Evolutionary conservation across 2,888 invertebrate species (phyloP), one percentile per base, ranked within the genome.

Genomic region (Endotricha flammealis): DNA sequence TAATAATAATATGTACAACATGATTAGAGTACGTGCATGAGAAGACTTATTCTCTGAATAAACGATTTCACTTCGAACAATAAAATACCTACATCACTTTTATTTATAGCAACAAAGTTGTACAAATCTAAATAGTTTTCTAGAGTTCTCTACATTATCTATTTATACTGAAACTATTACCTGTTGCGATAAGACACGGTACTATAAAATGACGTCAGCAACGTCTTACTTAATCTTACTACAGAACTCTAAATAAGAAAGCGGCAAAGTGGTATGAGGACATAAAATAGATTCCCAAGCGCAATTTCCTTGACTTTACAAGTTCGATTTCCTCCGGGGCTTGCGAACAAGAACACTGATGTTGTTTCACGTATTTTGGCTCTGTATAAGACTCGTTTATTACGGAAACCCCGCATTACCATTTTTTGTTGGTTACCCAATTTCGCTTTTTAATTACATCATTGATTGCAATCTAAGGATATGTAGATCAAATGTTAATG

Each of bases 271-370:
- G 43, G 12, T 32, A 24, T 32, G 7, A 10, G 12, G 23, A 12
- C 23, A 13, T 32, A 31, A 31, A 31, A 22, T 31, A 13, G 24
- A 32, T 23, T 24, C 12, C 24, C 32, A n/a, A 9, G 6, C 20
- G 13, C 23, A 32, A 31, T 31, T 31, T 23, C 23, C 31, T 20
- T 20, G 20, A 20, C 13, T 20, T 32, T 13, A n/a, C 38, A 42
- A 46, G 23, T 46, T 44, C 37, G 20, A 44, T 53, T 50, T 53
- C 46, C 48, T 41, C 12, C 17, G 38, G 50, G 44, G 53, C 20
- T 32, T 22, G 32, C 23, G 13, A 24, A 41, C 44, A 27, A 24
- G 16, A 23, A 23, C 22, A 1, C 11, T 28, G 27, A 27, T 17
- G 16, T 27, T 22, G 12, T 31, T 31, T 12, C 12, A 4, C 12